Conservation (phyloP, 1,140 invertebrate species). For the Polypedilum pembai region DNA sequence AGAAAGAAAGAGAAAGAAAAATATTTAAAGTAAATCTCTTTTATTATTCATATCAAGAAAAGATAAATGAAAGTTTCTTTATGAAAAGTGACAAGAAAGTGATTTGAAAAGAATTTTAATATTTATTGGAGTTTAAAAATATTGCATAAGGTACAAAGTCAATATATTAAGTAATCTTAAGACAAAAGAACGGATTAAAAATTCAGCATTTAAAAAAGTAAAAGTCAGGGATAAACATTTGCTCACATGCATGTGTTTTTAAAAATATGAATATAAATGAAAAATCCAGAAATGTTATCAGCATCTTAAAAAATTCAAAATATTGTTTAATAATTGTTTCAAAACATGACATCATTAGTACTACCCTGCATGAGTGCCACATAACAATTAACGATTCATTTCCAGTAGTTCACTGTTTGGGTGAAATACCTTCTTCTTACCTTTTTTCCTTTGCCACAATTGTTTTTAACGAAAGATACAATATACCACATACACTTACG, state of each 20-base stretch:
- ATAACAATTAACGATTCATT: too few species aligned
- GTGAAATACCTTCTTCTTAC: background rate
- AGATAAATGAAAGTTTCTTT: background rate
- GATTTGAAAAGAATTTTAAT: background rate
- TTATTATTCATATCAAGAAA: background rate
- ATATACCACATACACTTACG: constrained; percentile 21
- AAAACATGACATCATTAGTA: too few species aligned
- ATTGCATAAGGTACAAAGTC: background rate
- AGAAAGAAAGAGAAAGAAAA: background rate
- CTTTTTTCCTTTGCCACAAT: background rate
- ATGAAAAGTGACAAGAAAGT: background rate
- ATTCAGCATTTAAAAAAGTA: too few species aligned
- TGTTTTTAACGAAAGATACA: background rate
- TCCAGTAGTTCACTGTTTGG: background rate
- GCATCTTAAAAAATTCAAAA: too few species aligned
- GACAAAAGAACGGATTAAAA: too few species aligned
- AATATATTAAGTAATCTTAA: too few species aligned
- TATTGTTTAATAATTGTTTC: too few species aligned
- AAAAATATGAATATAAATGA: too few species aligned
- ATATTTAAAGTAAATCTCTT: background rate
- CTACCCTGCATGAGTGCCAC: too few species aligned
- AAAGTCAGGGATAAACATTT: too few species aligned
- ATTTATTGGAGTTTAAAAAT: background rate
- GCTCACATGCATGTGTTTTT: too few species aligned
- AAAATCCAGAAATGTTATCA: too few species aligned